Evolutionary conservation across 2,888 invertebrate genomes (phyloP).

Genomic region (Esperia sulphurella): DNA sequence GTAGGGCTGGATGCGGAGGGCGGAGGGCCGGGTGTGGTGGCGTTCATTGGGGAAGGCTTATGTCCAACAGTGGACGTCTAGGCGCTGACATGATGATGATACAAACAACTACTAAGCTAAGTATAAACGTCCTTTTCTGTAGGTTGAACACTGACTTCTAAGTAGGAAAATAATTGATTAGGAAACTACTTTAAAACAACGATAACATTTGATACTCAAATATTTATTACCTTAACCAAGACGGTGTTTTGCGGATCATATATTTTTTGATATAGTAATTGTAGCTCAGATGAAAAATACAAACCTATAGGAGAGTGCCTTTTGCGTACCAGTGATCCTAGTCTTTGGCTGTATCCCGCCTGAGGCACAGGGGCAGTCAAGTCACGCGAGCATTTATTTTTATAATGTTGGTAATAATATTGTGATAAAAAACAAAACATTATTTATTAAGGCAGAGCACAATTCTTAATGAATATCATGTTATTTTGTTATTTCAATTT

Average conservation of each 20-base stretch:
- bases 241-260: neutral
- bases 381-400: conserved; percentile 77
- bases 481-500: conserved; percentile 36
- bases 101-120: too few species aligned
- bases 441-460: conserved; percentile 49
- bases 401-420: conserved; percentile 53
- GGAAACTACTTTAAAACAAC: too few species aligned
- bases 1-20: too few species aligned
- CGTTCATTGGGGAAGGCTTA: too few species aligned
- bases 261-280: neutral
- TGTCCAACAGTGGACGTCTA: too few species aligned
- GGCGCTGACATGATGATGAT: too few species aligned
- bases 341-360: conserved; percentile 53
- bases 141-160: too few species aligned
- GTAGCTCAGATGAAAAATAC: conserved; percentile 8
- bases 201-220: too few species aligned
- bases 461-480: conserved; percentile 16
- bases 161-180: too few species aligned
- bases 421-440: conserved; percentile 47
- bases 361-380: conserved; percentile 43
- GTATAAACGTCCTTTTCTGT: too few species aligned
- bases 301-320: conserved; percentile 50
- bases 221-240: neutral
- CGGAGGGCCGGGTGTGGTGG: too few species aligned
- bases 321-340: conserved; percentile 72